Conservation (phyloP, 2,113 vertebrate species). For the Mustela nigripes region DNA sequence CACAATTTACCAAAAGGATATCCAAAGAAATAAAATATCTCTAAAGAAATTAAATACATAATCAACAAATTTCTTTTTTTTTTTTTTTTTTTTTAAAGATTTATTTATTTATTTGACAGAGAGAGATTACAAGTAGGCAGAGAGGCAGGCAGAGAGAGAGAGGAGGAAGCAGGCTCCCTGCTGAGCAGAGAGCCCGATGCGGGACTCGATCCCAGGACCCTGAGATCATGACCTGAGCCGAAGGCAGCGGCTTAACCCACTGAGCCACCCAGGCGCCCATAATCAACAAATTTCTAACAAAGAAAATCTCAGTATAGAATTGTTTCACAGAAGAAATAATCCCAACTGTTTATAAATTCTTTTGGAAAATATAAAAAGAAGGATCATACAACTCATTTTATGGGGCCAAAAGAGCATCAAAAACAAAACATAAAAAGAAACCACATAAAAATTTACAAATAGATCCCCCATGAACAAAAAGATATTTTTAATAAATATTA, state of each 20-base stretch:
- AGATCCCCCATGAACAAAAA: not conserved
- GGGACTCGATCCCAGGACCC: no score
- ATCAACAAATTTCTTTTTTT: not conserved
- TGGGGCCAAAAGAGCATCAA: not conserved
- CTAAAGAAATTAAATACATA: not conserved
- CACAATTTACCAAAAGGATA: not conserved
- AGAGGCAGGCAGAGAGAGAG: no score
- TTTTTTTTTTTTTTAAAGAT: no score
- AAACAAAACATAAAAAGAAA: not conserved
- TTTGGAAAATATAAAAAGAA: not conserved
- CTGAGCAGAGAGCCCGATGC: no score
- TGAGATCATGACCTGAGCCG: no score
- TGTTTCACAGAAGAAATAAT: not conserved
- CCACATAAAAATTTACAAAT: not conserved
- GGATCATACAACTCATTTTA: not conserved
- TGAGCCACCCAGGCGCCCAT: no score
- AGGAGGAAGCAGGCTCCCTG: no score
- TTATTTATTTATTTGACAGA: no score
- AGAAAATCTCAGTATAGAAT: not conserved
- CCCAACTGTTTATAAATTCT: not conserved
- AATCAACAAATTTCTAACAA: not conserved
- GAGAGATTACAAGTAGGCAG: no score
- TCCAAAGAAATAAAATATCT: not conserved
- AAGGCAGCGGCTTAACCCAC: no score
- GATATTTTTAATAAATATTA: slow-evolving; percentile 1